Conservation (phyloP, 2,888 invertebrate genomes). For the Peribatodes rhomboidaria region DNA sequence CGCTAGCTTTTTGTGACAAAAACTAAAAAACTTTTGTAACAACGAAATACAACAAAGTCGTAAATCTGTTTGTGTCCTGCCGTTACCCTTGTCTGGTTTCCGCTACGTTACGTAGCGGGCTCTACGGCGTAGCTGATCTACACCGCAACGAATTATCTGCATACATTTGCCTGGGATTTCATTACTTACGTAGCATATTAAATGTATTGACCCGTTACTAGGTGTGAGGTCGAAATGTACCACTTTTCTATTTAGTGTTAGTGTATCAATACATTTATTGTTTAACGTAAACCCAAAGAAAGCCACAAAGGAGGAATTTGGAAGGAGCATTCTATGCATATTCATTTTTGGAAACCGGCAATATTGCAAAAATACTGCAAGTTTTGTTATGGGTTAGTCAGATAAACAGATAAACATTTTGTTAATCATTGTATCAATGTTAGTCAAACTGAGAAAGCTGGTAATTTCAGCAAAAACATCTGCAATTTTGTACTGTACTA, state of each 20-base stretch:
- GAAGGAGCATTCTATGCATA: no score
- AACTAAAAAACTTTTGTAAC: constrained; percentile 16
- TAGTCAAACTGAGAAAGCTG: no score
- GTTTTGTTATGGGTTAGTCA: no score
- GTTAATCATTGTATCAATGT: no score
- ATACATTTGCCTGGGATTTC: constrained; percentile 23
- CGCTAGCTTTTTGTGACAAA: background rate
- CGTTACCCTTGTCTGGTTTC: constrained; percentile 36
- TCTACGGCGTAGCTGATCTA: constrained; percentile 28
- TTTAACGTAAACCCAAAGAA: no score
- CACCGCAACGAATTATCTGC: constrained; percentile 23
- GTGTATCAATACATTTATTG: no score
- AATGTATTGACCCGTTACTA: background rate
- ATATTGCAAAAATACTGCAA: no score
- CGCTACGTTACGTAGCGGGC: constrained; percentile 31
- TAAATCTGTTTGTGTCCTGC: constrained; percentile 32
- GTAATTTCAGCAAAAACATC: background rate
- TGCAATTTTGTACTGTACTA: background rate
- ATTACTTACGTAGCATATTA: constrained; percentile 18
- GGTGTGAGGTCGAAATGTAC: no score
- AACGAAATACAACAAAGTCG: constrained; percentile 28
- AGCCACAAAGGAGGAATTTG: no score
- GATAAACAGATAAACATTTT: no score
- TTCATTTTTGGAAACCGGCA: no score
- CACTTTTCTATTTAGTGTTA: no score